A percentile compares a stretch with the other conserved stretches of the same genome.
These are phyloP conservation scores for Harlomillsia oculata DNA, from an alignment of 1,140 invertebrate species.

Conservation along the genomic window DNA sequence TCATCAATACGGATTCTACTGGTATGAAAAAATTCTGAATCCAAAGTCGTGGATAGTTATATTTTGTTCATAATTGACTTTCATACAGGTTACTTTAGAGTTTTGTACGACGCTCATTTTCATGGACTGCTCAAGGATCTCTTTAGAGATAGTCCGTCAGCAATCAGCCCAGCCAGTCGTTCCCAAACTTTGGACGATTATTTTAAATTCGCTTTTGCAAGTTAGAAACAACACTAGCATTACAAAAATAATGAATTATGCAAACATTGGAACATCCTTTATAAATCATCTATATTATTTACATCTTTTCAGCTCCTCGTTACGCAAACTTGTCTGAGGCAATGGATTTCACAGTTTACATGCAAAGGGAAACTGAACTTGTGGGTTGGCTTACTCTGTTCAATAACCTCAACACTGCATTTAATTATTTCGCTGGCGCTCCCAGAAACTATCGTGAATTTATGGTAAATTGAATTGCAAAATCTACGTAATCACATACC, in stretches of 20 bases:
- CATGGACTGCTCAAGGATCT: neutral
- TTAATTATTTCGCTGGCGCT: neutral
- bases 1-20: constrained; percentile 1
- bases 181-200: constrained; percentile 21
- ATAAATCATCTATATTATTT: neutral
- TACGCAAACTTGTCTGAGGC: neutral
- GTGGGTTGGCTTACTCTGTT: neutral
- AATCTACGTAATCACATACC: too few species aligned
- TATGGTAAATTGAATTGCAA: too few species aligned
- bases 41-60: neutral
- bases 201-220: constrained; percentile 1
- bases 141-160: neutral
- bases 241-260: neutral
- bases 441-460: neutral
- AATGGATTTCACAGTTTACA: constrained; percentile 7
- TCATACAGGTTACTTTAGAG: constrained; percentile 18
- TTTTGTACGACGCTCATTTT: constrained; percentile 17
- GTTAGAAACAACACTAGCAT: too few species aligned
- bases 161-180: constrained; percentile 2
- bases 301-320: neutral
- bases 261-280: neutral
- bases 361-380: neutral
- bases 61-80: constrained; percentile 4
- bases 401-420: neutral
- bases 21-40: neutral